phyloP scores from a whole-genome alignment of 2,888 invertebrate species.

The Drosophila pullipes region DNA sequence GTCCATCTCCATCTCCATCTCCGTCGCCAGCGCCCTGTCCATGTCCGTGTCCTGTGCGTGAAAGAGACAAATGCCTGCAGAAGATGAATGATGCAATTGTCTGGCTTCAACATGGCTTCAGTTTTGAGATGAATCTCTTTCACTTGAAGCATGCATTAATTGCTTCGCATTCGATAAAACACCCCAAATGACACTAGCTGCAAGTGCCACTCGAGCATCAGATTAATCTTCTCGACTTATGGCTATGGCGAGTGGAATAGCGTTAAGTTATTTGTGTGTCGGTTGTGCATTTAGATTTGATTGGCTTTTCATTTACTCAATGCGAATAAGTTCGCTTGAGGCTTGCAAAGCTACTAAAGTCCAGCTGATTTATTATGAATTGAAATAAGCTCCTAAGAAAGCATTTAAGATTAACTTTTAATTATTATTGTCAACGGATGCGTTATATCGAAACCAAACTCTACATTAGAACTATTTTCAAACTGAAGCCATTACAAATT shows the following conservation, averaged over 20 bases:
- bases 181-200: constrained; percentile 49
- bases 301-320: background rate
- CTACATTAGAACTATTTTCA: background rate
- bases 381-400: background rate
- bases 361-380: background rate
- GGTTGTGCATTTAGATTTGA: background rate
- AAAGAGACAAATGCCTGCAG: constrained; percentile 74
- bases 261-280: constrained; percentile 1
- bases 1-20: background rate
- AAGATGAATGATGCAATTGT: constrained; percentile 77
- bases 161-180: constrained; percentile 57
- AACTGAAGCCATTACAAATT: too few species aligned
- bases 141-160: constrained; percentile 59
- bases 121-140: constrained; percentile 49
- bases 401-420: background rate
- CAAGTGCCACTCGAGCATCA: constrained; percentile 32
- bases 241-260: background rate
- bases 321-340: too few species aligned
- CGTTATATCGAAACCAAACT: background rate
- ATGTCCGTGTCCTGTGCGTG: constrained; percentile 50
- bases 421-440: background rate
- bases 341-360: background rate
- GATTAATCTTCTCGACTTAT: constrained; percentile 34
- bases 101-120: constrained; percentile 61
- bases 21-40: background rate